Base-by-base conservation (phyloP, 2,797 vertebrate species). In the Apogon talboti region DNA sequence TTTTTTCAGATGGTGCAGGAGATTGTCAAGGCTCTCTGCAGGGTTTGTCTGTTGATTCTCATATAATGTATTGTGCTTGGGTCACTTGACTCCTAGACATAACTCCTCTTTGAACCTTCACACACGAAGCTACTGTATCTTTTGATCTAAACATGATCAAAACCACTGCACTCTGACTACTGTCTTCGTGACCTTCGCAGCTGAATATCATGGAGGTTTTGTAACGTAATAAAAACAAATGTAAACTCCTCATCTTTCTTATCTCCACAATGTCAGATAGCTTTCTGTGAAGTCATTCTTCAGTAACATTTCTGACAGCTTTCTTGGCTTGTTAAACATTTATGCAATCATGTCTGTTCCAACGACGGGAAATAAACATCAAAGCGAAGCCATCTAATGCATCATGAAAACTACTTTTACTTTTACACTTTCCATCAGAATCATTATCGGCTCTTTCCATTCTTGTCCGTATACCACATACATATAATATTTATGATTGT, bases 211-310 rank as follows among this genome's bases (percentile, higher is more conserved):
- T 8, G 11, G 11, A 33, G 30, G 30, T 33, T 33, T 33, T 33
- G 1, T 14, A n/a, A 33, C 13, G 37, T 62, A 35, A 71, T 47
- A 41, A 12, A 48, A 30, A 79, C 16, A 72, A 71, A 79, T 71
- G 44, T 52, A 13, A 38, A 19, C 21, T 49, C 38, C 6, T 43
- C 16, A 9, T 44, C 18, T 24, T 24, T 5, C 21, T 24, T 5
- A 24, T 24, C 21, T 2, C 37, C 24, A 45, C 21, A 71, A 71
- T 69, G 56, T 8, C 68, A 56, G 52, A 47, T 7, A 11, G 33
- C 18, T 44, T 11, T 13, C 42, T 43, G 30, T 5, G 11, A 15
- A 19, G 13, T 30, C 11, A 54, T 38, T 40, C 21, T 30, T n/a
- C 47, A 49, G 18, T 55, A 28, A 55, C 42, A n/a, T 56, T 24